A percentile compares a stretch with the other conserved stretches of the same genome.
phyloP scores from a whole-genome alignment of 2,797 vertebrate genomes.

The Liparis tanakae region DNA sequence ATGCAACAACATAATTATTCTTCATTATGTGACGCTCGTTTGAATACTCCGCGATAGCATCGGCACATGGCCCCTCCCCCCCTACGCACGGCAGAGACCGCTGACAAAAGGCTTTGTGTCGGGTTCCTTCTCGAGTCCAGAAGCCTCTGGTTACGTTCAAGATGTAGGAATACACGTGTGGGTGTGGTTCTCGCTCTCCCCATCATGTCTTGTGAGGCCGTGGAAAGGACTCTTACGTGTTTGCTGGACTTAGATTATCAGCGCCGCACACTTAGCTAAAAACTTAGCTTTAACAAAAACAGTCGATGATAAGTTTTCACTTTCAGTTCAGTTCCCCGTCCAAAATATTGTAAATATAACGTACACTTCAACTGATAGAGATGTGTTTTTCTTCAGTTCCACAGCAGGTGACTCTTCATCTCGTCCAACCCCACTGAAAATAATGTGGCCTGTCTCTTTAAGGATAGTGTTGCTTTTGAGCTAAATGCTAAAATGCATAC shows the following conservation, averaged over 20 bases:
- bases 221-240: not conserved
- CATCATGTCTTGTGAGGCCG: conserved; percentile 13
- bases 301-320: not conserved
- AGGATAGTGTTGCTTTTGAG: not conserved
- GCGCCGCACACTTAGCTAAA: too few species aligned
- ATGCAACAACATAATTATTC: conserved; percentile 84
- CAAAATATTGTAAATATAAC: not conserved
- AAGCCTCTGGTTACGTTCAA: not conserved
- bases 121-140: conserved; percentile 53
- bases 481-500: not conserved
- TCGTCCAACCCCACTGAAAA: not conserved
- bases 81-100: conserved; percentile 41
- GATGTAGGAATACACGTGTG: not conserved
- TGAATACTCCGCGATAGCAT: conserved; percentile 77
- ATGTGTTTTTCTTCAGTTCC: not conserved
- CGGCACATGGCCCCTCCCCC: conserved; percentile 66
- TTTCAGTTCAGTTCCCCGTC: not conserved
- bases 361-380: not conserved
- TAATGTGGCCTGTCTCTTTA: not conserved
- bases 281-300: not conserved
- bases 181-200: conserved; percentile 3
- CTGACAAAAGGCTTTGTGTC: conserved; percentile 70
- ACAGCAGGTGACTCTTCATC: not conserved
- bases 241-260: too few species aligned
- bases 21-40: conserved; percentile 83